phyloP scores from a whole-genome alignment of 1,140 invertebrate genomes.

The Pogonomyrmex barbatus region DNA sequence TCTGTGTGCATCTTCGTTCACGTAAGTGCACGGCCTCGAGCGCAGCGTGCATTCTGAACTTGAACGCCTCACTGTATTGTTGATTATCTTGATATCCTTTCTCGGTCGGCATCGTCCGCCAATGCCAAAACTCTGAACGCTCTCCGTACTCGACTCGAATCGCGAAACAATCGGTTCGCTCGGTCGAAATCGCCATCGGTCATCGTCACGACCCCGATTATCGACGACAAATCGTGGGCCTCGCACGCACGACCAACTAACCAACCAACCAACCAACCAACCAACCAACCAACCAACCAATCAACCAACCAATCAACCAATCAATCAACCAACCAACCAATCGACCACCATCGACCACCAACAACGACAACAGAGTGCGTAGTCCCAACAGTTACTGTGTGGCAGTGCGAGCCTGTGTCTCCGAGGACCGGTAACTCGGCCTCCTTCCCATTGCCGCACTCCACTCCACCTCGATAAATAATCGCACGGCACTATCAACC shows the following conservation, averaged over 20 bases:
- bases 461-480: conserved; percentile 86
- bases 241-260: conserved; percentile 71
- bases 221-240: conserved; percentile 73
- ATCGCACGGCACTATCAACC: conserved; percentile 84
- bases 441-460: conserved; percentile 86
- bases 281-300: conserved; percentile 64
- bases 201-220: conserved; percentile 72
- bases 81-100: conserved; percentile 75
- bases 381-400: conserved; percentile 86
- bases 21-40: conserved; percentile 50
- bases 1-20: conserved; percentile 65
- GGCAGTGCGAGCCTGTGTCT: conserved; percentile 86
- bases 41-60: conserved; percentile 42
- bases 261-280: conserved; percentile 64
- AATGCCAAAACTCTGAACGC: conserved; percentile 66
- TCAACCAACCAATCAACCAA: conserved; percentile 66
- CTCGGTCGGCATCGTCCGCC: conserved; percentile 74
- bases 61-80: conserved; percentile 44
- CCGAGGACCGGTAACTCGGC: conserved; percentile 86
- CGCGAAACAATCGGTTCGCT: conserved; percentile 80
- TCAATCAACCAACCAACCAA: conserved; percentile 63
- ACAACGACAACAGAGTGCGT: conserved; percentile 84
- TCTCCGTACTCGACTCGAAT: conserved; percentile 58
- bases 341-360: conserved; percentile 73
- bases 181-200: conserved; percentile 82